Evolutionary conservation across 2,797 vertebrate species (phyloP).

Genomic region (Sternarchorhynchus goeldii): DNA sequence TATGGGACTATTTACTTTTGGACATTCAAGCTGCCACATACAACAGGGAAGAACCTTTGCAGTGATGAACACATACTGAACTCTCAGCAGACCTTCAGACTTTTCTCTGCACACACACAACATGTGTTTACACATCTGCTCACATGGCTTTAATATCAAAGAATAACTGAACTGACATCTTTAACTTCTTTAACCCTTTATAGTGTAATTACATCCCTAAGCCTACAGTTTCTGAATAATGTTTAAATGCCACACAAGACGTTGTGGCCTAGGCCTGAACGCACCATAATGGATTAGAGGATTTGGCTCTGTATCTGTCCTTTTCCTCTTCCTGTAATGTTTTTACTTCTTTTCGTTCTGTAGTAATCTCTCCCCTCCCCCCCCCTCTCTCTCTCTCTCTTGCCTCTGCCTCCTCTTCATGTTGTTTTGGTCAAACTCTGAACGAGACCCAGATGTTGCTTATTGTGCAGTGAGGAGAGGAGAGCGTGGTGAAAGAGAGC

Average conservation of each 20-base stretch:
- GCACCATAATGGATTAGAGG: slow-evolving; percentile 3
- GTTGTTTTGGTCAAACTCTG: slow-evolving; percentile 75
- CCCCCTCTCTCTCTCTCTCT: no score
- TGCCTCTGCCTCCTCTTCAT: slow-evolving; percentile 44
- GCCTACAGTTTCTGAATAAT: no score
- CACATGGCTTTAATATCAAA: slow-evolving; percentile 1
- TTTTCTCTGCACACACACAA: slow-evolving; percentile 3
- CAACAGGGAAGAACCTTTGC: slow-evolving; percentile 6
- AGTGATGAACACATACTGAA: slow-evolving; percentile 23
- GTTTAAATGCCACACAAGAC: background rate
- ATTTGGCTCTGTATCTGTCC: slow-evolving; percentile 14
- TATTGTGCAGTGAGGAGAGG: slow-evolving; percentile 72
- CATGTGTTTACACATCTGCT: slow-evolving; percentile 44
- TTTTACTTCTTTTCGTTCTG: slow-evolving; percentile 3
- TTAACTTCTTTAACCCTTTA: background rate
- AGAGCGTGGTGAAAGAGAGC: slow-evolving; percentile 52
- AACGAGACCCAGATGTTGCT: slow-evolving; percentile 82
- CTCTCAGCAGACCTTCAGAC: slow-evolving; percentile 28
- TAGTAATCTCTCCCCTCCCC: slow-evolving; percentile 26
- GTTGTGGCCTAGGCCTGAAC: slow-evolving; percentile 3
- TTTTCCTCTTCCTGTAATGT: slow-evolving; percentile 21
- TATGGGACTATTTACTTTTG: slow-evolving; percentile 51
- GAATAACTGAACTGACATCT: slow-evolving; percentile 16
- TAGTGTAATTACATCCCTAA: background rate
- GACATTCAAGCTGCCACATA: slow-evolving; percentile 41